A percentile compares a stretch with the other conserved stretches of the same genome.
These are phyloP conservation scores for Sus cebifrons DNA, from an alignment of 2,797 vertebrate species.

Conservation along the genomic window DNA sequence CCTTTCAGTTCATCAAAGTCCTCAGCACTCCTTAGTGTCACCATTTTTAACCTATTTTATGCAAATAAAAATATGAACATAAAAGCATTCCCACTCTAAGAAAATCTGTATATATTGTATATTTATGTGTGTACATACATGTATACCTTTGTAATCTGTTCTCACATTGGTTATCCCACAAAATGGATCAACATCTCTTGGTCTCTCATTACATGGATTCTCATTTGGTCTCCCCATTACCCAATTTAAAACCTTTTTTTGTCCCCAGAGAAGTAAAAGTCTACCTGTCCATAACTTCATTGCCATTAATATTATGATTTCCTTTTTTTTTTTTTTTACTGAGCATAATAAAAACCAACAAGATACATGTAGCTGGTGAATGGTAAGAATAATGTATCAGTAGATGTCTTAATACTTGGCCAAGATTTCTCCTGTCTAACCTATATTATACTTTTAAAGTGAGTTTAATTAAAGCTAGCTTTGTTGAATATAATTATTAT, in stretches of 20 bases:
- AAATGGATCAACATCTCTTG: neutral
- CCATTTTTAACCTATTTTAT: neutral
- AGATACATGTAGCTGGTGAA: neutral
- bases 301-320: neutral
- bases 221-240: neutral
- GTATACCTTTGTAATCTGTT: neutral
- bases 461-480: neutral
- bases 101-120: neutral
- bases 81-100: neutral
- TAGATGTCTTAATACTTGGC: neutral
- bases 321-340: neutral
- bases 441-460: neutral
- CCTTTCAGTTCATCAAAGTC: neutral
- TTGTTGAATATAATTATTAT: constrained; percentile 1
- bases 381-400: neutral
- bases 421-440: neutral
- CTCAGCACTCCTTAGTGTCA: neutral
- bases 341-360: neutral
- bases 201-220: neutral
- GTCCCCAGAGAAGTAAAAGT: neutral
- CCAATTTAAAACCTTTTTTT: neutral
- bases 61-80: neutral
- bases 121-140: neutral
- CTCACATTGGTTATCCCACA: neutral
- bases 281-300: neutral